Evolutionary conservation across 2,888 invertebrate species (phyloP), one percentile per base, ranked within the genome.

Genomic region (Ornithoptera alexandrae): DNA sequence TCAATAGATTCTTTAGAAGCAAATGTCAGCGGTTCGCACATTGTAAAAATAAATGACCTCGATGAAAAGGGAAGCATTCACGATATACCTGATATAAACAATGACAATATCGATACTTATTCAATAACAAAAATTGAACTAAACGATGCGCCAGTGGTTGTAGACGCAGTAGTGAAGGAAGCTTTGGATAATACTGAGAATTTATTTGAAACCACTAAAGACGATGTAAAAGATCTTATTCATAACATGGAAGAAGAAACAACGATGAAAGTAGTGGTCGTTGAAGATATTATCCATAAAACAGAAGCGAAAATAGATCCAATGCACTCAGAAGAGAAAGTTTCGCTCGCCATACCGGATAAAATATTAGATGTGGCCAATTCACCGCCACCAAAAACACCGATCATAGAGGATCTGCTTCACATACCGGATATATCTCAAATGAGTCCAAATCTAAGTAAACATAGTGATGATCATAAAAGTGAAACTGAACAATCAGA

Each of bases 21-120:
- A n/a, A 93, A 93, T 78, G 93, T 93, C 68, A 93, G 92, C 73
- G 93, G 90, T 73, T 92, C 93, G 46, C 93, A 93, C 73, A 93
- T 93, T 71, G 88, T 92, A 83, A 88, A 92, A 83, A 93, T 93
- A 77, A 93, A 93, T 76, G 92, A 93, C 83, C 87, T 93, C 81
- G 89, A 80, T 72, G 88, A 88, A 76, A 88, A 82, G 71, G 83
- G 81, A 72, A 87, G 85, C 75, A 84, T 82, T 75, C 87, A 87
- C 74, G 87, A 82, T 71, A 75, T 86, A 70, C 77, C 81, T 68
- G 89, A 90, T 71, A 79, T 88, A 74, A 84, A 81, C 71, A 83
- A 81, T 73, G 85, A 87, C 72, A 82, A 83, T 69, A 79, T 78
- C 65, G 79, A 81, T 73, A 72, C 76, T 30, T 74, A 72, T 24